phyloP scores from a whole-genome alignment of 1,140 invertebrate genomes.

The Calliphora vicina region DNA sequence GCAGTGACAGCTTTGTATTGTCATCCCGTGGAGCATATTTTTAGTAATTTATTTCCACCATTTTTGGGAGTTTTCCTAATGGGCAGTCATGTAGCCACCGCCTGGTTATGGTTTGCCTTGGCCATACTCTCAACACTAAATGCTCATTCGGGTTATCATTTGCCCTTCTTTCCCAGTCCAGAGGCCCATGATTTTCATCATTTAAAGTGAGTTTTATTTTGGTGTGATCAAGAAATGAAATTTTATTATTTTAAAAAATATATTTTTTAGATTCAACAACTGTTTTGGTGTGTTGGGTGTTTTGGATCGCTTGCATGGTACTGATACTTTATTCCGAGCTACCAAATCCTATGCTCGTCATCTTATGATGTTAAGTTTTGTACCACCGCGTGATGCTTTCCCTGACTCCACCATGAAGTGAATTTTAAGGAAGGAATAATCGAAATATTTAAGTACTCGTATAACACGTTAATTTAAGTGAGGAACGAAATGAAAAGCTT shows the following conservation, averaged over 20 bases:
- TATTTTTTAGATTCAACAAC: constrained; percentile 77
- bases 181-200: constrained; percentile 93
- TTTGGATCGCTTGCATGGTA: constrained; percentile 85
- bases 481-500: neutral
- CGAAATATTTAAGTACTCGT: neutral
- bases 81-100: constrained; percentile 82
- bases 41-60: constrained; percentile 83
- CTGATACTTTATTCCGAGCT: constrained; percentile 79
- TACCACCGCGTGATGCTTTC: constrained; percentile 76
- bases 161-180: constrained; percentile 88
- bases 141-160: constrained; percentile 88
- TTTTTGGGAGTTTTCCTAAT: constrained; percentile 82
- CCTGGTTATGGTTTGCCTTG: constrained; percentile 84
- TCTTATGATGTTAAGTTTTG: constrained; percentile 82
- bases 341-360: constrained; percentile 79
- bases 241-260: neutral
- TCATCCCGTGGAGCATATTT: constrained; percentile 86
- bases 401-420: constrained; percentile 70
- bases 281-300: constrained; percentile 87
- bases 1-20: constrained; percentile 86
- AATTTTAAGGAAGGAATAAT: neutral
- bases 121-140: constrained; percentile 84
- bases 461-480: neutral
- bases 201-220: constrained; percentile 72
- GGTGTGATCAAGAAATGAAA: too few relatives aligned